Evolutionary conservation across 2,888 invertebrate genomes (phyloP), one percentile per base, ranked within the genome.

Genomic region (Horisme vitalbata): DNA sequence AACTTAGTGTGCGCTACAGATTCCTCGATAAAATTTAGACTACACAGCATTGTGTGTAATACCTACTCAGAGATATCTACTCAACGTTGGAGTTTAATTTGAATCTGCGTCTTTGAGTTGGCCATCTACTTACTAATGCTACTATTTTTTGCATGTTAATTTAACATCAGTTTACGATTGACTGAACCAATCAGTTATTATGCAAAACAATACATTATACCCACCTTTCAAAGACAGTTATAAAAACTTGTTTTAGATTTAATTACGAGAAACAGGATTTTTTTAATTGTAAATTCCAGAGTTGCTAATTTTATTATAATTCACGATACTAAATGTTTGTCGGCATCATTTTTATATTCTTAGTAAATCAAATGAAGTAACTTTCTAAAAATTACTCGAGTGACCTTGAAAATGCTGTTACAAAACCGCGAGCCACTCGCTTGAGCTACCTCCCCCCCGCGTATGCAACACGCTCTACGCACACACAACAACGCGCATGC

Each of bases 331-430:
- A 35, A 34, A 36, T 30, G 8, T 21, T 27, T 26, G 30, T 24
- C 14, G 26, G 20, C 27, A 31, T 4, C 11, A 24, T 36, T 20
- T 9, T 23, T 4, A 10, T 10, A 26, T 26, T 11, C 28, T 33
- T 13, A 31, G 18, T 10, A 30, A 44, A 34, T 32, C 34, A 26
- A 76, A 69, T 83, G 79, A 82, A 83, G 83, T 85, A 82, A 89
- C 90, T 90, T 90, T 90, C 90, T 89, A 90, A 90, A 89, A 87
- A 86, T 84, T 85, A 80, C 80, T 84, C 77, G 75, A 72, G 74
- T 89, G 89, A 90, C 90, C 90, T 90, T 90, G 90, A 90, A 88
- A 88, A 82, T 79, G 81, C 76, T 88, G 73, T 90, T 90, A 89
- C 89, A 87, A 89, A 86, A 90, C 83, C 79, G 85, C 84, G 80